Base-by-base conservation (phyloP, 1,140 invertebrate genomes). In the Steinernema khuongi region DNA sequence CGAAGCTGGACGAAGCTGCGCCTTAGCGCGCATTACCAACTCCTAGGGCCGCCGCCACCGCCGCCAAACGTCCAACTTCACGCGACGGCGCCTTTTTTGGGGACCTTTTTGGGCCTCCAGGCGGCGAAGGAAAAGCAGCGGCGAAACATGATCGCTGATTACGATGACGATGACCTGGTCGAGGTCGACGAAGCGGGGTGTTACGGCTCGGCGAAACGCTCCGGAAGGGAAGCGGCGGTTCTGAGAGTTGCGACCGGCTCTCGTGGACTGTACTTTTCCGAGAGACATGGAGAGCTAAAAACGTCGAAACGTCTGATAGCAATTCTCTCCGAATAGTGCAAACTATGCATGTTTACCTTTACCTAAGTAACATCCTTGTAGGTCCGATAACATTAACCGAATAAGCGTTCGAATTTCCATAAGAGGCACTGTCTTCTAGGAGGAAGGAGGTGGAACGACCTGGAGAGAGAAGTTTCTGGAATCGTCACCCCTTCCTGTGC, bases 331-430 rank as follows among this genome's bases (percentile, higher is more conserved):
- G 50, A 60, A 60, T 60, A 60, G 50, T 60, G 22, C 50, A 60
- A 60, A 26, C 50, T 60, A 7, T 22, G 50, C 50, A 7, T 60
- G 50, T 60, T 60, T 26, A 60, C 50, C 26, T 60, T 60, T 60
- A 60, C 50, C 22, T 14, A 60, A 60, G 50, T 60, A 60, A 60
- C 50, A 60, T 60, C 50, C 50, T 60, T 60, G 50, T 60, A 60
- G 50, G 50, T 60, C 50, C 26, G 50, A 60, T 60, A 60, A 60
- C 50, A 60, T 60, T 11, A 4, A 60, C 14, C 26, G 50, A 60
- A 60, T 60, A 60, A 60, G 26, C 50, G 26, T 60, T 60, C n/a
- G 50, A 17, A 60, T 22, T 60, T 60, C 26, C 22, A 60, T 2
- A 22, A 60, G 50, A 11, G 50, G 7, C 14, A 60, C 4, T 22